Percentiles rank a stretch among this genome's conserved stretches.
These are phyloP conservation scores for Centroberyx gerrardi DNA, from an alignment of 2,797 vertebrate genomes.

Conservation along the genomic window DNA sequence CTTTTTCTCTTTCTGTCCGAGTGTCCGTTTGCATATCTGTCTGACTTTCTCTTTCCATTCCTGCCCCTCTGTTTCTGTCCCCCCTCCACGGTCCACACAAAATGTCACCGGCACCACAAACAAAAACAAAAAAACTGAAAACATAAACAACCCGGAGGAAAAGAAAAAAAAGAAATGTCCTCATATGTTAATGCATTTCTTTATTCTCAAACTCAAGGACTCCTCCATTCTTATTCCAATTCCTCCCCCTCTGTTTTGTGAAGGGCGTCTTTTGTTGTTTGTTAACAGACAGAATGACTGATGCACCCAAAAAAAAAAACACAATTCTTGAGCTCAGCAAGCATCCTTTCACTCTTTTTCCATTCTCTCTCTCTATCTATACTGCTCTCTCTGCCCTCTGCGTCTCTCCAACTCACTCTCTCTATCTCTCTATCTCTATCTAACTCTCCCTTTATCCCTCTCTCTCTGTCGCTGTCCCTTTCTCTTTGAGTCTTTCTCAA, in stretches of 20 bases:
- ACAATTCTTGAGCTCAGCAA: not conserved
- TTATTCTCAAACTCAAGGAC: slow-evolving; percentile 35
- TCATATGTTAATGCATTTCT: slow-evolving; percentile 34
- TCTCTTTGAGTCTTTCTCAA: not conserved
- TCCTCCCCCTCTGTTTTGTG: slow-evolving; percentile 16
- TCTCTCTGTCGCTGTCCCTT: not conserved
- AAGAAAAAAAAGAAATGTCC: slow-evolving; percentile 6
- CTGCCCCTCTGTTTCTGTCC: slow-evolving; percentile 28
- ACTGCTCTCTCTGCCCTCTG: slow-evolving; percentile 2
- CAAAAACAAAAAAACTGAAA: slow-evolving; percentile 30
- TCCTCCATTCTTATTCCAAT: not conserved
- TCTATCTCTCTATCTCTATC: not conserved
- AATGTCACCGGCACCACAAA: slow-evolving; percentile 47
- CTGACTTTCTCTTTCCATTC: slow-evolving; percentile 35
- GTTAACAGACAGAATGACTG: slow-evolving; percentile 24
- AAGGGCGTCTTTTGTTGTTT: slow-evolving; percentile 35
- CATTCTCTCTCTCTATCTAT: slow-evolving; percentile 1
- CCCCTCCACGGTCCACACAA: slow-evolving; percentile 8
- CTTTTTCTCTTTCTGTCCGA: slow-evolving; percentile 3
- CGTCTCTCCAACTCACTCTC: slow-evolving; percentile 12
- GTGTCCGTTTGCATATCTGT: slow-evolving; percentile 29
- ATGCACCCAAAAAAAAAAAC: slow-evolving; percentile 4
- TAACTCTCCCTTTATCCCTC: not conserved
- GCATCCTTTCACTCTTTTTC: not conserved
- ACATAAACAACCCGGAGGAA: slow-evolving; percentile 4